Percentiles rank a stretch among this genome's conserved stretches.
phyloP scores from a whole-genome alignment of 2,888 invertebrate species.

The Callimorpha dominula region DNA sequence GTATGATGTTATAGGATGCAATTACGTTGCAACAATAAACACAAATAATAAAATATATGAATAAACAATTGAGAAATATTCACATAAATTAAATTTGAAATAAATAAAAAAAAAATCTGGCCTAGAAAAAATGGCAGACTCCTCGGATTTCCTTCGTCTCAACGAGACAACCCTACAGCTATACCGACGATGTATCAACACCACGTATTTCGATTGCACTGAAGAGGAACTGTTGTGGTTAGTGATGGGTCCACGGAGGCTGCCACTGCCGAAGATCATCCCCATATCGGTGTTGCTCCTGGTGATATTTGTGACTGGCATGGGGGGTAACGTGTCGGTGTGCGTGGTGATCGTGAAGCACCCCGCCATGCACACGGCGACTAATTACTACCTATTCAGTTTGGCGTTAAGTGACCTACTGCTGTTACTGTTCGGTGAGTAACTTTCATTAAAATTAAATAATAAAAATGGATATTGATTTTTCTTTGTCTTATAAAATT shows the following conservation, averaged over 20 bases:
- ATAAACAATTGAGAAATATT: not conserved
- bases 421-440: constrained; percentile 93
- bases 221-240: constrained; percentile 87
- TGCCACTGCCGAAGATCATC: constrained; percentile 85
- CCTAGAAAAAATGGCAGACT: constrained; percentile 63
- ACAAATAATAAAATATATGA: not conserved
- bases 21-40: too few species aligned
- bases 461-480: too few species aligned
- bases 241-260: constrained; percentile 88
- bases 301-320: constrained; percentile 93
- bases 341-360: constrained; percentile 94
- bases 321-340: constrained; percentile 94
- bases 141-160: constrained; percentile 60
- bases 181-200: constrained; percentile 76
- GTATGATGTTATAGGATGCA: not conserved
- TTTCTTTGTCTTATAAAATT: too few species aligned
- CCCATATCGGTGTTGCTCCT: constrained; percentile 90
- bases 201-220: constrained; percentile 84
- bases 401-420: constrained; percentile 95
- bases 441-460: too few species aligned
- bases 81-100: not conserved
- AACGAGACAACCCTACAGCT: constrained; percentile 70
- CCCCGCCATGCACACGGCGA: constrained; percentile 94
- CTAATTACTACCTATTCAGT: constrained; percentile 96
- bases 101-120: not conserved